Conservation (phyloP, 2,113 vertebrate species). For the Clupea harengus region DNA sequence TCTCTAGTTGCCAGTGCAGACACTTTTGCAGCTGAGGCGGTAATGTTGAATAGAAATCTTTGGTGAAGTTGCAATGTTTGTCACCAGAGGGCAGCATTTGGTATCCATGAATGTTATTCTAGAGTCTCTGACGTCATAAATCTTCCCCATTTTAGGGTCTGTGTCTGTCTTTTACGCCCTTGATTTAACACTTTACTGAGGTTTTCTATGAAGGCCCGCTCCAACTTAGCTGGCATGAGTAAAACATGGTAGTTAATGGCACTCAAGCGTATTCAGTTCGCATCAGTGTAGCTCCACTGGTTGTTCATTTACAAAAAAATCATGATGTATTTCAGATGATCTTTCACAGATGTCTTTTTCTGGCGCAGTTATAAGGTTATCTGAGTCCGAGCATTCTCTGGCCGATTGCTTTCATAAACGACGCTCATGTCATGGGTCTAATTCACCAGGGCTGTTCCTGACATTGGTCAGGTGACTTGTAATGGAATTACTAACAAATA, state of each 20-base stretch:
- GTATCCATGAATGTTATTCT: background rate
- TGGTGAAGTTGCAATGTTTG: background rate
- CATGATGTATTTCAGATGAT: background rate
- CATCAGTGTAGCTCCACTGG: background rate
- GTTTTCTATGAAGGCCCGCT: too few relatives aligned
- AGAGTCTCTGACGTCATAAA: background rate
- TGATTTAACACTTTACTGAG: background rate
- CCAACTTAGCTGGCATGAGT: too few relatives aligned
- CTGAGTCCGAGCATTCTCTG: background rate
- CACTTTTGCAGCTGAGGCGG: background rate
- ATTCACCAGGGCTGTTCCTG: background rate
- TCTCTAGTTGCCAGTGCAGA: background rate
- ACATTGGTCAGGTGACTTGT: background rate
- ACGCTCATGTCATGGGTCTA: background rate
- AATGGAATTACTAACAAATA: conserved; percentile 4
- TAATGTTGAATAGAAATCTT: background rate
- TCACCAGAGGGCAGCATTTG: conserved; percentile 25
- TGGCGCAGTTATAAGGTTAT: background rate
- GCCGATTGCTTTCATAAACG: background rate
- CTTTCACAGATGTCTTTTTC: background rate
- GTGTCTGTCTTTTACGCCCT: background rate
- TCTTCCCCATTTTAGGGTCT: background rate
- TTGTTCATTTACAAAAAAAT: background rate
- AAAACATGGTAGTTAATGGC: background rate
- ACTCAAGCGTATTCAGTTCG: background rate